phyloP scores from a whole-genome alignment of 2,113 vertebrate genomes.

The Nothocercus julius region DNA sequence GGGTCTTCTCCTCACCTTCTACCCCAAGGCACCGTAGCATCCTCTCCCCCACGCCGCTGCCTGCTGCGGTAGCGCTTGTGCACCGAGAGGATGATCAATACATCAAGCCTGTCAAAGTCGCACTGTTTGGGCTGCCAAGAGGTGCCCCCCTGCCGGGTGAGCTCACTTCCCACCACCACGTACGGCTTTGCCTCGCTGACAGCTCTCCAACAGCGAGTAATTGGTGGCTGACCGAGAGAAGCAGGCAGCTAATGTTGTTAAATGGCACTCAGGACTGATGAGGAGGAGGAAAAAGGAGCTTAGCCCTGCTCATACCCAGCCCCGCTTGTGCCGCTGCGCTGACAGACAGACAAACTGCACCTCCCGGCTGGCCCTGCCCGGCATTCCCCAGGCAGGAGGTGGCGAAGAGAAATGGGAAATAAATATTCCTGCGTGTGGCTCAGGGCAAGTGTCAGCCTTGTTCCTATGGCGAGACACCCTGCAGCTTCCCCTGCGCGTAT shows the following conservation, averaged over 20 bases:
- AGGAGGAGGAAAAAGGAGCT: not conserved
- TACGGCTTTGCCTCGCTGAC: conserved; percentile 21
- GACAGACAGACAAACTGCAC: not conserved
- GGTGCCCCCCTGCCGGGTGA: not conserved
- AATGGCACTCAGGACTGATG: not conserved
- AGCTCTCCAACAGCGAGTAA: conserved; percentile 37
- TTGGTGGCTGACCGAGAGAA: not conserved
- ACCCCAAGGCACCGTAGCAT: not conserved
- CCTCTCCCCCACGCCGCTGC: not conserved
- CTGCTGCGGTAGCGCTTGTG: conserved; percentile 18
- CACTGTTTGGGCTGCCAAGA: conserved; percentile 11
- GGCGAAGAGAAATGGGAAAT: not conserved
- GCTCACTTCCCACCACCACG: not conserved
- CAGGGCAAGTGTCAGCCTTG: not conserved
- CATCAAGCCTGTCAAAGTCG: conserved; percentile 59
- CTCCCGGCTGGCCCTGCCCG: not conserved
- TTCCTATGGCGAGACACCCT: not conserved
- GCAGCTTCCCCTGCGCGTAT: not conserved
- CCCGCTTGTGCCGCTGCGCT: not conserved
- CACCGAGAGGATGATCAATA: conserved; percentile 18
- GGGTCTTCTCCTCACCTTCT: not conserved
- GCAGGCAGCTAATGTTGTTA: not conserved
- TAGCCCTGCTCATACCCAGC: not conserved
- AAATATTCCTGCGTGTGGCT: not conserved
- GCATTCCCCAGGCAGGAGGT: not conserved